phyloP scores from a whole-genome alignment of 2,888 invertebrate genomes.

The Strigamia maritima region DNA sequence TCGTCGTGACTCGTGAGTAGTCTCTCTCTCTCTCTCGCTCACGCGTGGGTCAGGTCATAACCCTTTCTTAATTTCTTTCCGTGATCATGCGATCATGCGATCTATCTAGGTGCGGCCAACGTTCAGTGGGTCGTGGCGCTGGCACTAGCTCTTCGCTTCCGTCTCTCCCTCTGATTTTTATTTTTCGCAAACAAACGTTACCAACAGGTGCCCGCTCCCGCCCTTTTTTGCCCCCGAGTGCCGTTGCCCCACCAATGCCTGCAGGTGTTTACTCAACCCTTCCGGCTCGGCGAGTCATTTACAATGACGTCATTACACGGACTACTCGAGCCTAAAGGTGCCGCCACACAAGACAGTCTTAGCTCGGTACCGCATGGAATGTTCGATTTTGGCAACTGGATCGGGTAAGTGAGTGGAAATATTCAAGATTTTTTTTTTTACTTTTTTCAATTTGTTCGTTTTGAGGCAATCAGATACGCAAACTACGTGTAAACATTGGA shows the following conservation, averaged over 20 bases:
- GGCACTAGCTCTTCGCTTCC: neutral
- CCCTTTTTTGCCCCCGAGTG: neutral
- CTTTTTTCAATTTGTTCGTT: too few species aligned
- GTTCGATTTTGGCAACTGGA: neutral
- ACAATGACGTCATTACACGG: neutral
- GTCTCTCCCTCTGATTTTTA: too few species aligned
- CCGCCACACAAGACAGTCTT: too few species aligned
- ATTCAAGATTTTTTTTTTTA: neutral
- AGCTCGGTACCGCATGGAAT: too few species aligned
- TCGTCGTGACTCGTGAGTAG: neutral
- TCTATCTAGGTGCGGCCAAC: neutral
- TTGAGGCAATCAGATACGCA: too few species aligned
- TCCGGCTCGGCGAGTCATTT: neutral
- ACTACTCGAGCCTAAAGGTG: neutral
- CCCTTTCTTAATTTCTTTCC: neutral
- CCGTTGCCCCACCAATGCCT: slow-evolving; percentile 4
- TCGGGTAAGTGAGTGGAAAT: neutral
- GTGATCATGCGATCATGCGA: neutral
- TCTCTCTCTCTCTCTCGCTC: too few species aligned
- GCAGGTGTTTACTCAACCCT: neutral
- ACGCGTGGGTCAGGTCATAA: neutral
- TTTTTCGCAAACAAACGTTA: neutral
- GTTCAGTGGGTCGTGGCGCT: neutral
- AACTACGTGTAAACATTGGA: too few species aligned
- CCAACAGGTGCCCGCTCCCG: neutral